phyloP scores from a whole-genome alignment of 2,113 vertebrate species.

The Ceyx cyanopectus region DNA sequence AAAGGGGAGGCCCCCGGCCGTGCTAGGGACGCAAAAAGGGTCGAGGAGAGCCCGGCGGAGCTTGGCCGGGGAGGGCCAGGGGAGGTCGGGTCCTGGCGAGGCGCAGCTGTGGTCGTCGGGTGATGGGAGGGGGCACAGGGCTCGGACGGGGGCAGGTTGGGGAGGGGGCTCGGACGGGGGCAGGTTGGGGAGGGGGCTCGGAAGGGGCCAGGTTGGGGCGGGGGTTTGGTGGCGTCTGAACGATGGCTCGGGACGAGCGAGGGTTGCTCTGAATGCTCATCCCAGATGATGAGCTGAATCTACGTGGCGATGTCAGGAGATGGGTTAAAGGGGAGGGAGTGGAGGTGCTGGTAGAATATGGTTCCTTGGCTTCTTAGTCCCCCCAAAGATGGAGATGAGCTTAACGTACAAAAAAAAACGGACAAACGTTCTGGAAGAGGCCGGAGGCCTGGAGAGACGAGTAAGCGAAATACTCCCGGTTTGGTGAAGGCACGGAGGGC shows the following conservation, averaged over 20 bases:
- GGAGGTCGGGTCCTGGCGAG: neutral
- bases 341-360: slow-evolving; percentile 14
- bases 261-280: neutral
- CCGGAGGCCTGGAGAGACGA: neutral
- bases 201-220: neutral
- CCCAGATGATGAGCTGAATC: neutral
- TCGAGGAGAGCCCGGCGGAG: neutral
- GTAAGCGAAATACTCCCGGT: neutral
- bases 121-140: neutral
- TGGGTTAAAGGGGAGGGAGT: neutral
- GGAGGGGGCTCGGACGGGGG: no score
- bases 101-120: neutral
- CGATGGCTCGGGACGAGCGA: neutral
- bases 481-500: neutral
- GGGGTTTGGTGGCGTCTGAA: neutral
- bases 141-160: no score
- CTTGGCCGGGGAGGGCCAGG: neutral
- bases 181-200: no score
- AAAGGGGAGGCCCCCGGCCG: neutral
- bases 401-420: neutral
- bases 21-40: neutral
- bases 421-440: neutral
- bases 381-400: slow-evolving; percentile 37
- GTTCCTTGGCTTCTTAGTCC: slow-evolving; percentile 17
- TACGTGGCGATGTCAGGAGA: slow-evolving; percentile 59